Conservation (phyloP, 2,113 vertebrate species). For the Grus americana region DNA sequence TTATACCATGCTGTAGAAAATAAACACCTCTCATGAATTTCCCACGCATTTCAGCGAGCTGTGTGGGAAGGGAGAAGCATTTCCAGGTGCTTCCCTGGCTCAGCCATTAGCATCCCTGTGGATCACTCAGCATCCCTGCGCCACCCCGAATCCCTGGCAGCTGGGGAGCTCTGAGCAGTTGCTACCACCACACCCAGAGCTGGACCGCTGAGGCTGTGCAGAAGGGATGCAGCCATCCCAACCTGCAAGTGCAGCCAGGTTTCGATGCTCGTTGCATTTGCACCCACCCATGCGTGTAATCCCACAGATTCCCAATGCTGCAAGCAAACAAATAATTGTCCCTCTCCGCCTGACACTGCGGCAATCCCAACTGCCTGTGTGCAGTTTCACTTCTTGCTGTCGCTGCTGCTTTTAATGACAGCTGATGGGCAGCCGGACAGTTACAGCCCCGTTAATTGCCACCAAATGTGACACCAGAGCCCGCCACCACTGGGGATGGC, state of each 20-base stretch:
- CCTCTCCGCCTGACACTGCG: not conserved
- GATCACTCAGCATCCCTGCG: not conserved
- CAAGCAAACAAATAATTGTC: constrained; percentile 23
- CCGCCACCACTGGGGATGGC: not conserved
- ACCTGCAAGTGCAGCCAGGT: rapidly evolving
- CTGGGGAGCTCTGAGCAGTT: not conserved
- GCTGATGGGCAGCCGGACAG: not conserved
- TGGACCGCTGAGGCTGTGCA: not conserved
- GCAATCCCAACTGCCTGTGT: not conserved
- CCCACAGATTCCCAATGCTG: not conserved
- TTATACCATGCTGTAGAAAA: not conserved
- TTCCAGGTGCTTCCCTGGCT: not conserved
- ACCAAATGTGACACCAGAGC: no score
- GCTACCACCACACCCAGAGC: not conserved
- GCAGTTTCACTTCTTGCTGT: not conserved
- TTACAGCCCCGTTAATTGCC: not conserved
- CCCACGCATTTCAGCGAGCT: not conserved
- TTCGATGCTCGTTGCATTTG: not conserved
- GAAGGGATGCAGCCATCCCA: not conserved
- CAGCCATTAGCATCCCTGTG: not conserved
- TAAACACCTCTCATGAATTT: not conserved
- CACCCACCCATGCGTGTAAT: not conserved
- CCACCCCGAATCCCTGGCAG: not conserved
- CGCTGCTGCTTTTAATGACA: not conserved
- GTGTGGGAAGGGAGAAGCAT: not conserved